Evolutionary conservation across 1,140 invertebrate genomes (phyloP), one percentile per base, ranked within the genome.

Genomic region (Brachionus rotundiformis): DNA sequence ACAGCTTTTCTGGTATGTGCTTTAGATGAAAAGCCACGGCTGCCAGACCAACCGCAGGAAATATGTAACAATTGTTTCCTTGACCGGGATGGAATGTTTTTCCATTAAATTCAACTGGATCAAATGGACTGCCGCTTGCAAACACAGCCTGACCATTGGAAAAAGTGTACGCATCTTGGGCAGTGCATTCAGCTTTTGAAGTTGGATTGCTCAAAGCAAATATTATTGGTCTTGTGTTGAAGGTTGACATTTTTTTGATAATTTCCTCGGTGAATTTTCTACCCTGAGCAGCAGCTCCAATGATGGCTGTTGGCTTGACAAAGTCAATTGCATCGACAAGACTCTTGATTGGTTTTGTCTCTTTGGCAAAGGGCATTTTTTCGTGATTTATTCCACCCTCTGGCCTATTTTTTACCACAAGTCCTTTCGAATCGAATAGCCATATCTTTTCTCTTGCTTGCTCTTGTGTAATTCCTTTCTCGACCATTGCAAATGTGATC

Each of bases 141-240:
- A 88, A 88, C 36, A 88, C 85, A 84, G 49, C 36, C 63, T 68
- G 5, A 61, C 54, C 77, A 7, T 81, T 31, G 36, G 77, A 36
- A 4, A 11, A n/a, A 36, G 3, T n/a, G 19, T 63, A 63, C 1
- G 95, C 95, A 82, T 93, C 91, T 85, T 96, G 93, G 19, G 96
- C 95, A 2, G 96, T 98, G 86, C 96, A 98, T 89, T 98, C 96
- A 6, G 96, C 95, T 90, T 95, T 95, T 85, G 91, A 92, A 0
- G 96, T 98, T 19, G 96, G 96, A 90, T 98, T 98, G 83, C 95
- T 97, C 5, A 98, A 89, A n/a, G 96, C 95, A 87, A 98, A 98
- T 71, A 98, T 93, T 77, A 98, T 91, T 0, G 96, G 96, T 71
- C 92, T 90, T 33, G 95, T 91, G 83, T 94, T 95, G 86, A 93